Evolutionary conservation across 2,113 vertebrate genomes (phyloP), one percentile per base, ranked within the genome.

Genomic region (Trichechus manatus): DNA sequence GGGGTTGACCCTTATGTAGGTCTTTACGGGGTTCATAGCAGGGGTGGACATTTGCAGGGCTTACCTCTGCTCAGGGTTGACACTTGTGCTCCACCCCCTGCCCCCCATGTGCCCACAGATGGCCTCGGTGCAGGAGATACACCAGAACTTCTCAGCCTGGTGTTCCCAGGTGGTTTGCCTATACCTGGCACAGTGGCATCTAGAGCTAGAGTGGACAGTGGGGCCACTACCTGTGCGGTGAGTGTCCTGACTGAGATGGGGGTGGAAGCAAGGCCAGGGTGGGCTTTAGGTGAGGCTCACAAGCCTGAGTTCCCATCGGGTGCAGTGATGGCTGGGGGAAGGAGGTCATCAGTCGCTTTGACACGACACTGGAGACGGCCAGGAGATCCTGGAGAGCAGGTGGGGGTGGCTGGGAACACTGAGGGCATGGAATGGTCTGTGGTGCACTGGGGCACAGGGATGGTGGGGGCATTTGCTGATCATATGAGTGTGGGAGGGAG

Each of bases 191-290:
- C 99, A 99, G 98, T 98, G 96, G 50, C 98, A 98, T 14, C 94
- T 99, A 97, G 99, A 99, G 97, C 98, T 99, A 44, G 99, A 99
- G 97, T 99, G 99, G 99, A 99, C 99, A 0, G 98, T 99, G 1
- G 99, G 99, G 39, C 99, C 99, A 3, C 80, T 99, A 89, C 99
- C 99, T 0, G 96, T 99, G 5, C 6, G 3, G 99, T 99, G 97
- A 99, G 99, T 89, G 8, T 23, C 0, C 8, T 27, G 47, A 9
- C 5, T 25, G 20, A 42, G 44, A 1, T 6, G n/a, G 14, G 5
- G 27, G 9, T 5, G 27, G 44, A 5, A 42, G 7, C 50, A 29
- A 27, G 8, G 13, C 29, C 14, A 2, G 33, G 1, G 33, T 20
- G 31, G 20, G 44, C 9, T 7, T 25, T 10, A n/a, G 31, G n/a